These are phyloP conservation scores for Coreius guichenoti DNA, from an alignment of 2,797 vertebrate genomes.

Conservation along the genomic window DNA sequence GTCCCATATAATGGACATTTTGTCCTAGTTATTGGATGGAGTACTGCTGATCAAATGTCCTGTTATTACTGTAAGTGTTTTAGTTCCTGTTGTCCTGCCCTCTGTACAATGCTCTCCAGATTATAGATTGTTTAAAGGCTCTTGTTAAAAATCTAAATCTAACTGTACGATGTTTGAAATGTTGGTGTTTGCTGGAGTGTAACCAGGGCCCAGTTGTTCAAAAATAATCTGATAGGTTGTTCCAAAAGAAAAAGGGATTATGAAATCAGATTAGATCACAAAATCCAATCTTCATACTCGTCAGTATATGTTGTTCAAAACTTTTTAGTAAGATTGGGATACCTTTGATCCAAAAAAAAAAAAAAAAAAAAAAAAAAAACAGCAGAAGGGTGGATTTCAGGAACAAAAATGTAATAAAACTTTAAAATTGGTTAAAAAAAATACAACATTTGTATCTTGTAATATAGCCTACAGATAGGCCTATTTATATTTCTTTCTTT, in stretches of 20 bases:
- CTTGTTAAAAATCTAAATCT: background rate
- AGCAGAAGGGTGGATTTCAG: too few relatives aligned
- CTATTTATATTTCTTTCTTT: too few relatives aligned
- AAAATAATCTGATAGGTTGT: background rate
- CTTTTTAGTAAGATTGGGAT: background rate
- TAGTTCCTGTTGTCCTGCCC: conserved; percentile 28
- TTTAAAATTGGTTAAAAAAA: background rate
- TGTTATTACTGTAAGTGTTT: conserved; percentile 29
- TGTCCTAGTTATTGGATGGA: conserved; percentile 26
- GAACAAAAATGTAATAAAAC: background rate
- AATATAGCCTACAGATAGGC: too few relatives aligned
- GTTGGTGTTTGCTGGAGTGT: background rate
- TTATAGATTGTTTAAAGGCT: conserved; percentile 9
- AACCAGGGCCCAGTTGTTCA: background rate
- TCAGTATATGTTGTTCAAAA: background rate
- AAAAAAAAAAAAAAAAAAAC: too few relatives aligned
- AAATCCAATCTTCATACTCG: background rate
- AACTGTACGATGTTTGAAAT: background rate
- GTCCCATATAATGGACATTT: conserved; percentile 4
- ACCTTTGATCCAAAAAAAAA: background rate
- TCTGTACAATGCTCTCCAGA: background rate
- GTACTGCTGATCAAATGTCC: conserved; percentile 28
- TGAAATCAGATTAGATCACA: background rate
- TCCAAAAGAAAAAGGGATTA: background rate
- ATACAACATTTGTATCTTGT: background rate